phyloP scores from a whole-genome alignment of 64 coral and sea anemone species.

The Pocillopora verrucosa region DNA sequence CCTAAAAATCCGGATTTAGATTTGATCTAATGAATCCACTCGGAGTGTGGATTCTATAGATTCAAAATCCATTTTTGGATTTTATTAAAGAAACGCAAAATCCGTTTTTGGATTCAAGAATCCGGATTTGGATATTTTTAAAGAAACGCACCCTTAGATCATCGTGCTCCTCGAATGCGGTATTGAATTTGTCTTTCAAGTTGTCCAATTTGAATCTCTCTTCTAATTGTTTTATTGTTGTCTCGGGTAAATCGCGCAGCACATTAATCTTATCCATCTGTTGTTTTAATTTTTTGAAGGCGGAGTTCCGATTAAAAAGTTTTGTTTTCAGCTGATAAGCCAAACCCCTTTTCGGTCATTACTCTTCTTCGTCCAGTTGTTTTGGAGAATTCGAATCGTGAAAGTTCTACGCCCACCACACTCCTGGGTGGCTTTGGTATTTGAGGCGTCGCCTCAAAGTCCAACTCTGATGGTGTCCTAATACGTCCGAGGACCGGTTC shows the following conservation, averaged over 20 bases:
- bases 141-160: no score
- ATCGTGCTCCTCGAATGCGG: background rate
- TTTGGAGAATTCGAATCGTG: background rate
- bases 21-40: no score
- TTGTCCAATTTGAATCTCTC: background rate
- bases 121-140: no score
- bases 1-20: no score
- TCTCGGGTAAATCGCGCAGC: background rate
- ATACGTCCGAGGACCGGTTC: background rate
- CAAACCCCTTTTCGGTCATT: conserved; percentile 8
- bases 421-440: background rate
- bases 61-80: no score
- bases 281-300: background rate
- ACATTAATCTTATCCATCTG: conserved; percentile 4
- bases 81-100: no score
- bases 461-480: background rate
- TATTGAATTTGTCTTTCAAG: conserved; percentile 24
- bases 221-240: background rate
- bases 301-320: background rate
- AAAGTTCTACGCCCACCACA: background rate
- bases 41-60: no score
- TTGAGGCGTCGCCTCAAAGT: background rate
- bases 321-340: background rate
- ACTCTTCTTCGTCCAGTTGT: background rate
- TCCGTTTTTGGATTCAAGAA: no score